Conservation (phyloP, 2,888 invertebrate species). For the Coenonympha glycerion region DNA sequence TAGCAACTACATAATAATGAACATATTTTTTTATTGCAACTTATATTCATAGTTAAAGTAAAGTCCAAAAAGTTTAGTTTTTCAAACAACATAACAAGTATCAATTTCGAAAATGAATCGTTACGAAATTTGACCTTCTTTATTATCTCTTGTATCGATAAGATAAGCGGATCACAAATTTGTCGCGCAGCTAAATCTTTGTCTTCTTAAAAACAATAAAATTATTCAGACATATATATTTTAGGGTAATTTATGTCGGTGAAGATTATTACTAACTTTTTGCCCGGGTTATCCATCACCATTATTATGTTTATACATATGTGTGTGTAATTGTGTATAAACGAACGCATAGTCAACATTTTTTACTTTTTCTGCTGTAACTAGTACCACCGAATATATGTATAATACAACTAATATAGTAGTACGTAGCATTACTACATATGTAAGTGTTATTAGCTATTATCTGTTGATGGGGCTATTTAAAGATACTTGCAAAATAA, state of each 20-base stretch:
- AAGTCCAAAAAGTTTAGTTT: neutral
- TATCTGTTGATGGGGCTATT: no score
- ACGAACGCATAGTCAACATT: neutral
- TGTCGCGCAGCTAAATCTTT: neutral
- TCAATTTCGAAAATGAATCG: neutral
- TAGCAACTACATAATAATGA: neutral
- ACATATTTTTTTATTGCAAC: neutral
- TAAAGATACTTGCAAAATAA: no score
- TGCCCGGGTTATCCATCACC: neutral
- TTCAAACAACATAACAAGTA: neutral
- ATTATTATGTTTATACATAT: neutral
- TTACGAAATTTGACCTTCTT: neutral
- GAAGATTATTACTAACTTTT: neutral
- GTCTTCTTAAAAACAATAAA: neutral
- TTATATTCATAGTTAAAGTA: neutral
- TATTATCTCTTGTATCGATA: neutral
- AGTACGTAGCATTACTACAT: no score
- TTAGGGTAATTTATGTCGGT: neutral
- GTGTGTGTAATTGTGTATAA: no score
- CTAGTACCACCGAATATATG: no score
- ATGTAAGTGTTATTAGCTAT: no score
- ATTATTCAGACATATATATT: neutral
- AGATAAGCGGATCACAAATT: no score
- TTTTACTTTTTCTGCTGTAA: neutral
- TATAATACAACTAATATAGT: no score